These are phyloP conservation scores for Neotoma lepida DNA, from an alignment of 2,113 vertebrate genomes.

Conservation along the genomic window DNA sequence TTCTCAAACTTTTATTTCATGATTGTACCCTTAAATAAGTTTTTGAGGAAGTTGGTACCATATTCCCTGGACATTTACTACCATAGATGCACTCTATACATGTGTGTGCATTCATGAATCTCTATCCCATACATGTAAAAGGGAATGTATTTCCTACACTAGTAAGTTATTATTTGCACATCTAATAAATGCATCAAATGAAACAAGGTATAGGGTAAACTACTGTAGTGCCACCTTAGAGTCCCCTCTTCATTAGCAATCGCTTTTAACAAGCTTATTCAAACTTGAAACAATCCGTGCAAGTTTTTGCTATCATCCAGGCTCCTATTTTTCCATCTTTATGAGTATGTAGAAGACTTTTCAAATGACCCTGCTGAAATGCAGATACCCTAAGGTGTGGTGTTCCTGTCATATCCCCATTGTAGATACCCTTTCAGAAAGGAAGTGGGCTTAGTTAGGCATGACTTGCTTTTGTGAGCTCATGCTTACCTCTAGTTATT, in stretches of 20 bases:
- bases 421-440: constrained; percentile 52
- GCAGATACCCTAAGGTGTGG: neutral
- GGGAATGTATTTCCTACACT: neutral
- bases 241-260: constrained; percentile 1
- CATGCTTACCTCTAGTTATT: constrained; percentile 68
- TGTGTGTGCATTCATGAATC: neutral
- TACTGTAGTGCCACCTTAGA: neutral
- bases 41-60: neutral
- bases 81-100: neutral
- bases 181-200: constrained; percentile 40
- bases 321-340: constrained; percentile 15
- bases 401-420: neutral
- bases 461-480: constrained; percentile 66
- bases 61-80: constrained; percentile 10
- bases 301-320: neutral
- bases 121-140: neutral
- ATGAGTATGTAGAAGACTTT: neutral
- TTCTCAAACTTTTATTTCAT: neutral
- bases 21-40: neutral
- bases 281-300: constrained; percentile 43
- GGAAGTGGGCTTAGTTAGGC: constrained; percentile 69
- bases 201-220: neutral
- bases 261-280: constrained; percentile 46
- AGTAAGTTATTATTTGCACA: constrained; percentile 14
- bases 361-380: constrained; percentile 28